Conservation (phyloP, 2,888 invertebrate genomes). For the Alloplasta piceator region DNA sequence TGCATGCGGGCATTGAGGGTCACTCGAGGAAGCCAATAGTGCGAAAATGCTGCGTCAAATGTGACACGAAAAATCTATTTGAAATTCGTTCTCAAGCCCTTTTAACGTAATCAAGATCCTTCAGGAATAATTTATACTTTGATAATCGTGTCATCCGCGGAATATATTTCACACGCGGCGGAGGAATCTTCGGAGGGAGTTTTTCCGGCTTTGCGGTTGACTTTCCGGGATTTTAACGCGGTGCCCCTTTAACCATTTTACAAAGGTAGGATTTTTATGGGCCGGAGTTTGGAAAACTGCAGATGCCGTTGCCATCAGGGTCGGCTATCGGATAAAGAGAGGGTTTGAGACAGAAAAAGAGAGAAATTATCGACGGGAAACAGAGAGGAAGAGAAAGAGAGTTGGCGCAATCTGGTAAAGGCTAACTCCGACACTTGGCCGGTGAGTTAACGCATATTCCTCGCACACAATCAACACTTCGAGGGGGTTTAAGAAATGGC, state of each 20-base stretch:
- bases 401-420: conserved; percentile 80
- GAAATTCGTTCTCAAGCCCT: too few species aligned
- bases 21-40: too few species aligned
- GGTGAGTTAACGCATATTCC: conserved; percentile 10
- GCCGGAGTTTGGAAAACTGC: conserved; percentile 46
- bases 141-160: too few species aligned
- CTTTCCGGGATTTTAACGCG: not conserved
- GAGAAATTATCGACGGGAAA: conserved; percentile 58
- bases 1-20: too few species aligned
- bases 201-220: conserved; percentile 8
- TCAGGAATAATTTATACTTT: too few species aligned
- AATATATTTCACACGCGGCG: too few species aligned
- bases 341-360: conserved; percentile 6
- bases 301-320: conserved; percentile 20
- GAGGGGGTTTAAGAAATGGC: conserved; percentile 77
- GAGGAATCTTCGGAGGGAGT: conserved; percentile 9
- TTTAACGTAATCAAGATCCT: too few species aligned
- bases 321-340: not conserved
- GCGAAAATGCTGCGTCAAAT: too few species aligned
- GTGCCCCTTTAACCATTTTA: conserved; percentile 9
- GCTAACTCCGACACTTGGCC: conserved; percentile 73
- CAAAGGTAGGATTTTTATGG: conserved; percentile 49
- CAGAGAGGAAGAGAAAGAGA: conserved; percentile 68
- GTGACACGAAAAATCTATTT: too few species aligned
- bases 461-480: conserved; percentile 54